Percentiles rank a stretch among this genome's conserved stretches.
Evolutionary conservation across 2,888 invertebrate genomes (phyloP).

Genomic region (Pyrrhia umbra): DNA sequence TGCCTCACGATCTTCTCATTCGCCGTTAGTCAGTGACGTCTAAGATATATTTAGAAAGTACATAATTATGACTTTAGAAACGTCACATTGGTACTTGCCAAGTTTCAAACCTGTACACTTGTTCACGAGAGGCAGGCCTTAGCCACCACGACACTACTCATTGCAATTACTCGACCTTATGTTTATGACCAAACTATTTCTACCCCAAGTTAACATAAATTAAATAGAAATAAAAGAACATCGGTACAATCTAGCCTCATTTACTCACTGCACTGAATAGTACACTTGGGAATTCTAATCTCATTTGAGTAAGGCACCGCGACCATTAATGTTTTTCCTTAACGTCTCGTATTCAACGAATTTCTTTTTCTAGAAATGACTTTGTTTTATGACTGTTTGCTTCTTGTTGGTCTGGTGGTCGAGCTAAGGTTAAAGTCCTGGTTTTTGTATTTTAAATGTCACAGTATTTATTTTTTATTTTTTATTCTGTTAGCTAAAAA

Average conservation of each 20-base stretch:
- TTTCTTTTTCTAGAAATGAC: constrained; percentile 1
- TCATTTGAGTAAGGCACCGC: constrained; percentile 12
- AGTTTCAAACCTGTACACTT: no score
- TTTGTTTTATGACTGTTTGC: not conserved
- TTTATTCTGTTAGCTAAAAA: no score
- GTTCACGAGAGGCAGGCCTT: no score
- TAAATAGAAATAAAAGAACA: constrained; percentile 28
- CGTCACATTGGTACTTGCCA: no score
- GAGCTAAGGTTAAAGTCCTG: not conserved
- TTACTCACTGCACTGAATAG: constrained; percentile 32
- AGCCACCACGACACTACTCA: no score
- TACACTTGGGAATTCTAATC: constrained; percentile 10
- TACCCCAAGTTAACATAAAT: constrained; percentile 13
- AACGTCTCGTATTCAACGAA: not conserved
- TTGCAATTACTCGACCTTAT: constrained; percentile 17
- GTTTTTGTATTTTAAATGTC: not conserved
- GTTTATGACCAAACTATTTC: constrained; percentile 5
- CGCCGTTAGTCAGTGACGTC: no score
- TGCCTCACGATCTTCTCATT: no score
- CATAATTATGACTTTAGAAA: no score
- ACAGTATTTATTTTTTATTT: no score
- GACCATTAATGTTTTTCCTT: not conserved
- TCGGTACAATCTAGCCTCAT: constrained; percentile 24
- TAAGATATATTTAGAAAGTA: no score
- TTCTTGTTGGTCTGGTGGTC: not conserved